A percentile compares a stretch with the other conserved stretches of the same genome.
Conservation (phyloP, 2,113 vertebrate genomes). For the Macrotis lagotis region DNA sequence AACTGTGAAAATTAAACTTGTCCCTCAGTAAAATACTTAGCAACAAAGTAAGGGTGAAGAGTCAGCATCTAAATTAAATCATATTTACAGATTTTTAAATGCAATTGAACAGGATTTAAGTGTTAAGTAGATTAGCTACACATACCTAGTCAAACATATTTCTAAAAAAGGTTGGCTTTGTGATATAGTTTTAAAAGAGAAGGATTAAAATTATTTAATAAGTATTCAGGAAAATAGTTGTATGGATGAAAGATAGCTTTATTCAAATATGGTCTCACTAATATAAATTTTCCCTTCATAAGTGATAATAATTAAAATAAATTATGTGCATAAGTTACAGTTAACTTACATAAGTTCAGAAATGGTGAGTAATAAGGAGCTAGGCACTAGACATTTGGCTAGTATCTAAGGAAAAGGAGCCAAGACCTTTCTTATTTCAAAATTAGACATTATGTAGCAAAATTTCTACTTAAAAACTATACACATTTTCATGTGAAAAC, state of each 20-base stretch:
- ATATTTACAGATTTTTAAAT: conserved; percentile 1
- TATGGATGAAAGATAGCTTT: neutral
- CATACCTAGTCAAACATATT: neutral
- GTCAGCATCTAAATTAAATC: neutral
- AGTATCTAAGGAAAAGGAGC: neutral
- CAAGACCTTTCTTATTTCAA: neutral
- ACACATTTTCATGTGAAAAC: neutral
- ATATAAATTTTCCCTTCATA: neutral
- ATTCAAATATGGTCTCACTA: neutral
- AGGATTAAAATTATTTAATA: neutral
- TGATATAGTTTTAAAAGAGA: neutral
- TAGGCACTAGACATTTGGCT: neutral
- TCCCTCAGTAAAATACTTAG: neutral
- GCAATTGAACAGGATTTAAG: neutral
- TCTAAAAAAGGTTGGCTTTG: neutral
- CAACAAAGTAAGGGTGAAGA: neutral
- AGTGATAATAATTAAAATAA: neutral
- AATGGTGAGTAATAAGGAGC: neutral
- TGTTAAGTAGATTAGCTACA: neutral
- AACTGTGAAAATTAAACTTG: neutral
- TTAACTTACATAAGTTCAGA: neutral
- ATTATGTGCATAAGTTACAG: neutral
- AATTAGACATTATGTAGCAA: neutral
- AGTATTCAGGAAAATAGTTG: neutral
- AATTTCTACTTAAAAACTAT: neutral